phyloP scores from a whole-genome alignment of 2,113 vertebrate species.

The Dicerorhinus sumatrensis region DNA sequence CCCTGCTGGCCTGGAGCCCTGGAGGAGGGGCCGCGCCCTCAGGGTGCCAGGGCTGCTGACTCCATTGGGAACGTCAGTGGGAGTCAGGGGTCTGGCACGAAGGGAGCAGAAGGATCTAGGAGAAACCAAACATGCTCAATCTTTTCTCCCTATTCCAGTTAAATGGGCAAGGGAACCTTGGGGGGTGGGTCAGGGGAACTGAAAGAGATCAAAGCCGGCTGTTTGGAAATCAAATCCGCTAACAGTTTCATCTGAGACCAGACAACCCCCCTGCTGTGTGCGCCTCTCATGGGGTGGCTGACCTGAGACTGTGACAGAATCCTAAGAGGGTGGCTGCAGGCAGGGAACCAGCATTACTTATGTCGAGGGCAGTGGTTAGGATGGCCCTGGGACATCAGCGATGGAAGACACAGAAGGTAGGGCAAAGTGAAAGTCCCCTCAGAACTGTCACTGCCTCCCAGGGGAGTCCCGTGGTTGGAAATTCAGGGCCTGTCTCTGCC shows the following conservation, averaged over 20 bases:
- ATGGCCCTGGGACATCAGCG: neutral
- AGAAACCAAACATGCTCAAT: slow-evolving; percentile 58
- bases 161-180: neutral
- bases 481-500: neutral
- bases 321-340: neutral
- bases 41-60: slow-evolving; percentile 47
- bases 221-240: neutral
- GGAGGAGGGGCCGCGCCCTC: neutral
- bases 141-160: neutral
- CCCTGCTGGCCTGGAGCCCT: neutral
- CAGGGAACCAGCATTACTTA: neutral
- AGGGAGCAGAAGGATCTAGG: neutral
- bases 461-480: neutral
- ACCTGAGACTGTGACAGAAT: neutral
- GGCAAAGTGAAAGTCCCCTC: neutral
- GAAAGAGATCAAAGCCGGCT: slow-evolving; percentile 58
- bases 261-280: neutral
- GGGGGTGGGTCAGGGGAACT: neutral
- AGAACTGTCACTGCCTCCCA: neutral
- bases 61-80: slow-evolving; percentile 16
- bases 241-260: neutral
- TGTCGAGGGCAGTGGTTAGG: neutral
- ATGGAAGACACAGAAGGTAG: neutral
- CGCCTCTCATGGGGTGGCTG: neutral
- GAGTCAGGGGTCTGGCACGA: slow-evolving; percentile 37